Conservation (phyloP, 1,140 invertebrate genomes). For the Aphaenogaster rudis region DNA sequence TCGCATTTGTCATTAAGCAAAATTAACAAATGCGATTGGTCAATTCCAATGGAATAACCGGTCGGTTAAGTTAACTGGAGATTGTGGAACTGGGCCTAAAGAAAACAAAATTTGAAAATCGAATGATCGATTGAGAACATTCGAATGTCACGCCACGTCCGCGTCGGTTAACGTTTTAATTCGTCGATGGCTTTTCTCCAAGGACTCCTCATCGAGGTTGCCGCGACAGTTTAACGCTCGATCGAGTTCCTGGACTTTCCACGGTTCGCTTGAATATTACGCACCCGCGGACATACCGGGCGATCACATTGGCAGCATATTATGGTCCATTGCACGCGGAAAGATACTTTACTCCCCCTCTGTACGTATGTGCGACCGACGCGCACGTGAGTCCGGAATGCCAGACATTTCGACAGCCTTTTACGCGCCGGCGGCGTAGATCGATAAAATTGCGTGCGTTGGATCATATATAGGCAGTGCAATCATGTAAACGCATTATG, state of each 20-base stretch:
- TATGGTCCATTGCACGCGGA: conserved; percentile 14
- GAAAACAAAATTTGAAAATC: not conserved
- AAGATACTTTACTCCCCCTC: conserved; percentile 19
- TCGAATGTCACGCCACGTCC: not conserved
- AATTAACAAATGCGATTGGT: too few species aligned
- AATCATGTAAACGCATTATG: conserved; percentile 35
- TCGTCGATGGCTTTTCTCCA: conserved; percentile 37
- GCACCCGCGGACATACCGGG: not conserved
- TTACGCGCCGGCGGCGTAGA: conserved; percentile 2
- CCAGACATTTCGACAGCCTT: conserved; percentile 47
- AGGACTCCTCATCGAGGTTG: conserved; percentile 41
- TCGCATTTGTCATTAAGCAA: too few species aligned
- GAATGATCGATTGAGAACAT: not conserved
- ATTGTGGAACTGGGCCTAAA: not conserved
- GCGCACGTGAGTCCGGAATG: conserved; percentile 16
- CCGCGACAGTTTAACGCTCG: conserved; percentile 44
- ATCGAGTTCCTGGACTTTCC: conserved; percentile 54
- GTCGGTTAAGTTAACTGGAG: too few species aligned
- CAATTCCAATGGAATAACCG: too few species aligned
- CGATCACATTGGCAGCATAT: conserved; percentile 17
- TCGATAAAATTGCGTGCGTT: conserved; percentile 21
- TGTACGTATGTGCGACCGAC: not conserved
- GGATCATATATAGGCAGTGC: conserved; percentile 3
- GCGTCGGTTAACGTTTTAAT: conserved; percentile 9
- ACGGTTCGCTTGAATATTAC: conserved; percentile 44